phyloP scores from a whole-genome alignment of 2,113 vertebrate species.

The Podocnemis expansa region DNA sequence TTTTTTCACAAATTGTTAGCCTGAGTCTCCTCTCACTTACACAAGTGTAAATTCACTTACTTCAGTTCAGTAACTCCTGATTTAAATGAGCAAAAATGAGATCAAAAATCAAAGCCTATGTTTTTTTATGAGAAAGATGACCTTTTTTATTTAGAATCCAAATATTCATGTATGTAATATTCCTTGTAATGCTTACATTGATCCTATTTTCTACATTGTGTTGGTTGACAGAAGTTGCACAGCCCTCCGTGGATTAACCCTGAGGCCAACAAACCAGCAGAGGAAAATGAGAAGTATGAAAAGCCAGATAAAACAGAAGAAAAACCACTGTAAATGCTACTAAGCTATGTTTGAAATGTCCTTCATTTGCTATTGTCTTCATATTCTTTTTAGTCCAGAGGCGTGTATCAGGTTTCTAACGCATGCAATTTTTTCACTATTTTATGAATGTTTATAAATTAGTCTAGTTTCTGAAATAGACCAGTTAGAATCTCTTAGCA shows the following conservation, averaged over 20 bases:
- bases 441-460: constrained; percentile 80
- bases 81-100: not conserved
- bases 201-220: constrained; percentile 29
- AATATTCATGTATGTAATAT: not conserved
- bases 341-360: constrained; percentile 1
- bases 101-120: not conserved
- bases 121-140: not conserved
- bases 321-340: constrained; percentile 65
- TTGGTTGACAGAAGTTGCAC: constrained; percentile 71
- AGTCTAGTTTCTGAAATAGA: constrained; percentile 69
- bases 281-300: constrained; percentile 55
- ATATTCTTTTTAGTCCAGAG: constrained; percentile 68
- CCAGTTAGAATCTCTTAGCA: constrained; percentile 74
- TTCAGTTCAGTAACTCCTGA: not conserved
- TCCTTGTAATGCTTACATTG: not conserved
- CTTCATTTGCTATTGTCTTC: constrained; percentile 55
- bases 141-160: not conserved
- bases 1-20: not conserved
- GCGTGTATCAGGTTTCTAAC: constrained; percentile 77
- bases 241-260: constrained; percentile 67
- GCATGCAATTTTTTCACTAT: constrained; percentile 79
- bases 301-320: constrained; percentile 59
- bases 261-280: constrained; percentile 60
- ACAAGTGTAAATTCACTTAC: not conserved
- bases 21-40: not conserved